phyloP scores from a whole-genome alignment of 2,113 vertebrate species.

The Corythornis vintsioides region DNA sequence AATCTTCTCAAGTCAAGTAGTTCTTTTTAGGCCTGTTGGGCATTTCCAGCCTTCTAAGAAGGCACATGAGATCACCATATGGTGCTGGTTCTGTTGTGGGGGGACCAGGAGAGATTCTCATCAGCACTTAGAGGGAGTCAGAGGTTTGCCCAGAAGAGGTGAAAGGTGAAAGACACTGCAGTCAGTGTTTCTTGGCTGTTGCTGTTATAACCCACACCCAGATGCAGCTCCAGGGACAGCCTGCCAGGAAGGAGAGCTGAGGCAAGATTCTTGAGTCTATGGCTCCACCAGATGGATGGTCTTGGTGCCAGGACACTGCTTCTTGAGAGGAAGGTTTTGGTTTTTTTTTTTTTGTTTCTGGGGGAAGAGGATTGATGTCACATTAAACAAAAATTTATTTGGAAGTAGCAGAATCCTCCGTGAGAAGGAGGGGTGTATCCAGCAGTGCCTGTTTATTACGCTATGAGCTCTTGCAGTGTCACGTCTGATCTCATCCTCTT shows the following conservation, averaged over 20 bases:
- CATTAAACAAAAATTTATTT: not conserved
- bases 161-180: not conserved
- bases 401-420: not conserved
- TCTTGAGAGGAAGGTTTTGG: not conserved
- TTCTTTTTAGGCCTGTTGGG: not conserved
- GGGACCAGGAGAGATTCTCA: not conserved
- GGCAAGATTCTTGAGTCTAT: constrained; percentile 13
- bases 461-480: not conserved
- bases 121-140: not conserved
- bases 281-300: constrained; percentile 42
- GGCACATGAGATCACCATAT: fast-evolving
- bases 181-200: not conserved
- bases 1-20: not conserved
- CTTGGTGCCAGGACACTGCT: not conserved
- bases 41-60: not conserved
- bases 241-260: not conserved
- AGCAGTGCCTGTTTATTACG: fast-evolving
- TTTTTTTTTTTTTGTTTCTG: too few relatives aligned
- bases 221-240: not conserved
- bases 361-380: not conserved
- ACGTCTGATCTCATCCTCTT: not conserved
- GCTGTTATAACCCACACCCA: not conserved
- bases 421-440: not conserved
- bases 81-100: not conserved
- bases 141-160: not conserved